These are phyloP conservation scores for Palloptera scutellata DNA, from an alignment of 2,888 invertebrate species.

Conservation along the genomic window DNA sequence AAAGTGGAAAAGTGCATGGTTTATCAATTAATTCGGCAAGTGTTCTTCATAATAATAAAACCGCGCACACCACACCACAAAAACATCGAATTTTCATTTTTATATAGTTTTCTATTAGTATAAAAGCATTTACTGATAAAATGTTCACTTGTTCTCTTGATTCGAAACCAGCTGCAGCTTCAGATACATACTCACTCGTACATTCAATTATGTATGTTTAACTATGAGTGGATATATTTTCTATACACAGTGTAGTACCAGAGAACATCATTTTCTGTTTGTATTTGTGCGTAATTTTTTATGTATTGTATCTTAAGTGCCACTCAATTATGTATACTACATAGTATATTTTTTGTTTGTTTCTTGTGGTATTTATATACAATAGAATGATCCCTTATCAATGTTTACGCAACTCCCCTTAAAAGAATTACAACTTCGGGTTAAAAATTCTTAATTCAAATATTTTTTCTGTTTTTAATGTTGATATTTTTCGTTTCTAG, in stretches of 20 bases:
- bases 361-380: not conserved
- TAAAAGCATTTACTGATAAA: constrained; percentile 45
- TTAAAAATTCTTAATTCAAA: not conserved
- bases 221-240: too few species aligned
- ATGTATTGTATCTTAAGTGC: not conserved
- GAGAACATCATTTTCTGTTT: not conserved
- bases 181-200: constrained; percentile 7
- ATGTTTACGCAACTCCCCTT: too few species aligned
- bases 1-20: constrained; percentile 23
- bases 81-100: constrained; percentile 13
- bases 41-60: constrained; percentile 36
- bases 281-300: not conserved
- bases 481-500: constrained; percentile 40
- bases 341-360: constrained; percentile 13
- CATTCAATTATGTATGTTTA: not conserved
- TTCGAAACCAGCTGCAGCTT: constrained; percentile 21
- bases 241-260: not conserved
- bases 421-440: too few species aligned
- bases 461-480: constrained; percentile 11
- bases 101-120: constrained; percentile 37
- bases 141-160: constrained; percentile 17
- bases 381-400: not conserved
- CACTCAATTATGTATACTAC: too few species aligned
- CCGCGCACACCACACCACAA: constrained; percentile 19
- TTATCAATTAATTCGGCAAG: constrained; percentile 49